A percentile compares a stretch with the other conserved stretches of the same genome.
Conservation (phyloP, 1,140 invertebrate genomes). For the Lithobius niger region DNA sequence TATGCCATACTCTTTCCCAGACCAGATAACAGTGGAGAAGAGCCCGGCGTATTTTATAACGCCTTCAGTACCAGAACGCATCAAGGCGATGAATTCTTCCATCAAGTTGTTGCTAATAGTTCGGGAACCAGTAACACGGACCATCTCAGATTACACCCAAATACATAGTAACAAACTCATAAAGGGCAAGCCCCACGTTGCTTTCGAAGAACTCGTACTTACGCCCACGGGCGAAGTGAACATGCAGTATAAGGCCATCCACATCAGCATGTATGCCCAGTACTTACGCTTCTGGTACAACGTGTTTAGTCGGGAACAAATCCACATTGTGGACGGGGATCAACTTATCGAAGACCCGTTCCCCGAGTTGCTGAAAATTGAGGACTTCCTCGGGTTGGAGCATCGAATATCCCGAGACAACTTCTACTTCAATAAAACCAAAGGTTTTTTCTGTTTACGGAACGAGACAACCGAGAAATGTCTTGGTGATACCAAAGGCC, state of each 20-base stretch:
- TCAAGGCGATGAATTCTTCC: constrained; percentile 36
- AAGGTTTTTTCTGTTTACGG: constrained; percentile 41
- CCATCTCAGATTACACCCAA: constrained; percentile 42
- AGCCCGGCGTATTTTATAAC: constrained; percentile 37
- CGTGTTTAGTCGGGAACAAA: constrained; percentile 36
- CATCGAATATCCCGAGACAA: constrained; percentile 31
- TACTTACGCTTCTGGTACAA: constrained; percentile 23
- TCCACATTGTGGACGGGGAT: constrained; percentile 43
- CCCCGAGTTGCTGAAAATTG: constrained; percentile 35
- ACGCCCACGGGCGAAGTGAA: constrained; percentile 22
- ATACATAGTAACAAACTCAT: constrained; percentile 20
- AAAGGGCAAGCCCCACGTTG: constrained; percentile 16
- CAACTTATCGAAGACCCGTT: constrained; percentile 37
- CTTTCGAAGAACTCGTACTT: constrained; percentile 22
- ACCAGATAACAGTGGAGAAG: constrained; percentile 39
- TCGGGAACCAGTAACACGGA: constrained; percentile 40
- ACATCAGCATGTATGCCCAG: constrained; percentile 24
- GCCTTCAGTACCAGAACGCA: constrained; percentile 24
- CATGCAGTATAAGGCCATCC: constrained; percentile 21
- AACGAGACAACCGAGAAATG: constrained; percentile 26
- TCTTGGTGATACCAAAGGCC: constrained; percentile 32
- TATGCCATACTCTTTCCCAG: constrained; percentile 36
- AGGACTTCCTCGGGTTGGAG: constrained; percentile 38
- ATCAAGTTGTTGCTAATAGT: constrained; percentile 41
- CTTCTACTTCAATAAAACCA: constrained; percentile 39